Evolutionary conservation across 2,797 vertebrate species (phyloP).

Genomic region (Neoniphon sammara): DNA sequence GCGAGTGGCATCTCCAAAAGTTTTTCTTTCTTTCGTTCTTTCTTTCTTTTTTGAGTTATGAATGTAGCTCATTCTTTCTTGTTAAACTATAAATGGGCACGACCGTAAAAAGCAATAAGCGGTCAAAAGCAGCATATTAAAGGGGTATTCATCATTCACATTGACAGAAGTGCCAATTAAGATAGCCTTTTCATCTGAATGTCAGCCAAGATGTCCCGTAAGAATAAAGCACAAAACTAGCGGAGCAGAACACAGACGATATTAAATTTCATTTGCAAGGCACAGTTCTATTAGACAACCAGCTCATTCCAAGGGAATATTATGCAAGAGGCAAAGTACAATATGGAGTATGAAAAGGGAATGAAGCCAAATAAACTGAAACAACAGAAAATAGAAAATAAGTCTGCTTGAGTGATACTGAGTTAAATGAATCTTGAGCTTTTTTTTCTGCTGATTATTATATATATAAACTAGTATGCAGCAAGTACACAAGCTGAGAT

Average conservation of each 20-base stretch:
- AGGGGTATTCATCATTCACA: not conserved
- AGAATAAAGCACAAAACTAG: not conserved
- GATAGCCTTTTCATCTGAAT: not conserved
- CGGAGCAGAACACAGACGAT: not conserved
- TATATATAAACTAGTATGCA: no score
- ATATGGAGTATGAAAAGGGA: not conserved
- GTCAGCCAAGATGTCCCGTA: not conserved
- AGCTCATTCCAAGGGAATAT: slow-evolving; percentile 9
- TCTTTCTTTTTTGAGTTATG: not conserved
- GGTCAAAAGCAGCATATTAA: slow-evolving; percentile 10
- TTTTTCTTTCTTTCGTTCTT: slow-evolving; percentile 3
- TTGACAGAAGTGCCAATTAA: slow-evolving; percentile 17
- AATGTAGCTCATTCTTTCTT: not conserved
- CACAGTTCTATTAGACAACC: slow-evolving; percentile 13
- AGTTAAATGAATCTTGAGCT: no score
- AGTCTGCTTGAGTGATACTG: no score
- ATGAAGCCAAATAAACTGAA: not conserved
- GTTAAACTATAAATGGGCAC: not conserved
- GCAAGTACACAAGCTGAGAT: no score
- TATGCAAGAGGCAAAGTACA: not conserved
- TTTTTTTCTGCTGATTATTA: no score
- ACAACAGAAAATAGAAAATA: no score
- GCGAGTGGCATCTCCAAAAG: not conserved
- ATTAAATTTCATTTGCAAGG: slow-evolving; percentile 11
- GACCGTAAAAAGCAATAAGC: not conserved